Evolutionary conservation across 2,888 invertebrate genomes (phyloP), one percentile per base, ranked within the genome.

Genomic region (Escarpia spicata): DNA sequence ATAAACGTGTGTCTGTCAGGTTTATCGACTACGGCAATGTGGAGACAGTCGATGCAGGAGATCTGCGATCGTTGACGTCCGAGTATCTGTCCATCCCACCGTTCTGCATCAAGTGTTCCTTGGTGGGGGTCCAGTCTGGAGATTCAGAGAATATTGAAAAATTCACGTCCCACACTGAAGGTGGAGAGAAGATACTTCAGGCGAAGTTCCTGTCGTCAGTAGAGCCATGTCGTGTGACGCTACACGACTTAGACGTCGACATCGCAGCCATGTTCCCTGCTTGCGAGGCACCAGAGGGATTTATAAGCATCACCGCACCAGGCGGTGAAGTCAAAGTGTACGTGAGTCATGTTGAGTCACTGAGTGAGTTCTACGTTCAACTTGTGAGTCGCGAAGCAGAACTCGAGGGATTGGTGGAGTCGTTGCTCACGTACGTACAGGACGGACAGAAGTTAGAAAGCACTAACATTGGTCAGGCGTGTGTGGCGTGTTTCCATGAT

Each of bases 401-500:
- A 37, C 91, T 91, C 37, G 91, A 91, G 0, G 12, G 6, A 4
- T 12, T 91, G 45, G 37, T 45, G 15, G 91, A 91, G 52, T 37
- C 43, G n/a, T 0, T 91, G 37, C 52, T 52, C 26, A 45, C 43
- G 12, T 75, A 43, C 43, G 26, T 12, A 91, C 91, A 91, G n/a
- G 75, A 75, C 6, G 75, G 75, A 19, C 26, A 75, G 75, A 19
- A n/a, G 19, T 75, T 75, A 26, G 75, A 1, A 75, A 75, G 75
- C 26, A 26, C 19, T 26, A 26, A n/a, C 2, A 26, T 75, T 3
- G 75, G 75, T 75, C 75, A 75, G 75, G 75, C 75, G 10, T 95
- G 95, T 91, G 93, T 93, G 37, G 94, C 94, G 19, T 92, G 92
- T 92, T 95, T 94, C 93, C 93, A 94, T 90, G 94, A 94, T 92